phyloP scores from a whole-genome alignment of 2,888 invertebrate species.

The Sympetrum striolatum region DNA sequence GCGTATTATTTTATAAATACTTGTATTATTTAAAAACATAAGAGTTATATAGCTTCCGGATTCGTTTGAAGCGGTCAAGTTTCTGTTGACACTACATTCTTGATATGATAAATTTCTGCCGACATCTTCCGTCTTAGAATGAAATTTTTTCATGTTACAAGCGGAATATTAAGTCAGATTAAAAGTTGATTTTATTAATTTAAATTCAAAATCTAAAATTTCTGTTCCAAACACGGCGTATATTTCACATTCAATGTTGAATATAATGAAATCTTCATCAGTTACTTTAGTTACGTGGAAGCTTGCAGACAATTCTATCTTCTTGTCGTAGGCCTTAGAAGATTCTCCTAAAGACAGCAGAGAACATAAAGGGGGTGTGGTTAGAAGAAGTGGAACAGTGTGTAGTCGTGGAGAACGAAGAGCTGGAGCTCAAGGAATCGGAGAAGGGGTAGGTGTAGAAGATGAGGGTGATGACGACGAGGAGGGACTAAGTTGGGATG shows the following conservation, averaged over 20 bases:
- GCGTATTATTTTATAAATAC: background rate
- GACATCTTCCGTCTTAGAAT: no score
- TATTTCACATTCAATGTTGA: background rate
- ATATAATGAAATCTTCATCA: background rate
- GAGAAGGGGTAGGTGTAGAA: slow-evolving; percentile 44
- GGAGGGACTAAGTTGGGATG: slow-evolving; percentile 42
- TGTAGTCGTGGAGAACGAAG: slow-evolving; percentile 35
- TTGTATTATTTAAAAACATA: background rate
- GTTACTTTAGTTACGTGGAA: background rate
- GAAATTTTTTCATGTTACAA: no score
- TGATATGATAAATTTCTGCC: no score
- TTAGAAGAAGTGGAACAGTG: slow-evolving; percentile 39
- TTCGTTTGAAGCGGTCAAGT: background rate
- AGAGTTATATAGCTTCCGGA: background rate
- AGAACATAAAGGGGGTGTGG: slow-evolving; percentile 35
- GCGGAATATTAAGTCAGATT: no score
- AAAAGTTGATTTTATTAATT: no score
- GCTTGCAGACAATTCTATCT: slow-evolving; percentile 32
- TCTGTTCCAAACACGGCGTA: background rate
- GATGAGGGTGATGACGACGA: slow-evolving; percentile 40
- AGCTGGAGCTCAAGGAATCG: slow-evolving; percentile 31
- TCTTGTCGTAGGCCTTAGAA: slow-evolving; percentile 38
- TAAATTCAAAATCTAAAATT: background rate
- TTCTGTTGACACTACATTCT: no score
- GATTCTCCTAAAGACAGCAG: slow-evolving; percentile 41